A percentile compares a stretch with the other conserved stretches of the same genome.
Evolutionary conservation across 2,888 invertebrate species (phyloP).

Genomic region (Ophion obscuratus): DNA sequence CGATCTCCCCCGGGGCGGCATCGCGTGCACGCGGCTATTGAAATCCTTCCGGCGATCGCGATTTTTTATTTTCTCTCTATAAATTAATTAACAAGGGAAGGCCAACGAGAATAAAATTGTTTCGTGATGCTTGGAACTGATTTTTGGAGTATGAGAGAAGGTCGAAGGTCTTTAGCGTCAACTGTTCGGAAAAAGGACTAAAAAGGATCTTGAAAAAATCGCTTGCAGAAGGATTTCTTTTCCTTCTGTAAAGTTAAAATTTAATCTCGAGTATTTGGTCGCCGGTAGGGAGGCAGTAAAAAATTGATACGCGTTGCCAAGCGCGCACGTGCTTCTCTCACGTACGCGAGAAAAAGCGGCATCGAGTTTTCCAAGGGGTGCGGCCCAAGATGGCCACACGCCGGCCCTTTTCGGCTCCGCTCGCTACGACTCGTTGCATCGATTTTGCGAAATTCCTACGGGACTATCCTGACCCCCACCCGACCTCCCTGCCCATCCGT

Average conservation of each 20-base stretch:
- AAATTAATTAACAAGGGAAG: slow-evolving; percentile 27
- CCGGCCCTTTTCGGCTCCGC: slow-evolving; percentile 32
- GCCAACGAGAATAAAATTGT: background rate
- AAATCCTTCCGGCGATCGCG: slow-evolving; percentile 47
- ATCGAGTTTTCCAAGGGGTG: slow-evolving; percentile 75
- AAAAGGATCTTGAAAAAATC: background rate
- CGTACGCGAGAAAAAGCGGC: slow-evolving; percentile 51
- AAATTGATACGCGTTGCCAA: slow-evolving; percentile 39
- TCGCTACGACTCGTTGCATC: slow-evolving; percentile 65
- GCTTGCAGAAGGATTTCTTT: background rate
- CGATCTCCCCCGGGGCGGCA: slow-evolving; percentile 38
- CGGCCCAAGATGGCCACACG: slow-evolving; percentile 82
- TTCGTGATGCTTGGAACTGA: no score
- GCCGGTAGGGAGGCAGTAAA: background rate
- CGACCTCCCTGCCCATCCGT: background rate
- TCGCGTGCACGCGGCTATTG: slow-evolving; percentile 48
- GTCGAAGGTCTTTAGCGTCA: no score
- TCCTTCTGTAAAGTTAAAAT: background rate
- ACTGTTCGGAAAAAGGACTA: background rate
- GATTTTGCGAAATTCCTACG: slow-evolving; percentile 83
- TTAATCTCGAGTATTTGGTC: background rate
- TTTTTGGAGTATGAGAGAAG: no score
- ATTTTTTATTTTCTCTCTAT: slow-evolving; percentile 9
- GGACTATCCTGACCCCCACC: slow-evolving; percentile 80
- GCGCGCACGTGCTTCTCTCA: slow-evolving; percentile 63